A percentile compares a stretch with the other conserved stretches of the same genome.
These are phyloP conservation scores for Anoura caudifer DNA, from an alignment of 2,113 vertebrate genomes.

Conservation along the genomic window DNA sequence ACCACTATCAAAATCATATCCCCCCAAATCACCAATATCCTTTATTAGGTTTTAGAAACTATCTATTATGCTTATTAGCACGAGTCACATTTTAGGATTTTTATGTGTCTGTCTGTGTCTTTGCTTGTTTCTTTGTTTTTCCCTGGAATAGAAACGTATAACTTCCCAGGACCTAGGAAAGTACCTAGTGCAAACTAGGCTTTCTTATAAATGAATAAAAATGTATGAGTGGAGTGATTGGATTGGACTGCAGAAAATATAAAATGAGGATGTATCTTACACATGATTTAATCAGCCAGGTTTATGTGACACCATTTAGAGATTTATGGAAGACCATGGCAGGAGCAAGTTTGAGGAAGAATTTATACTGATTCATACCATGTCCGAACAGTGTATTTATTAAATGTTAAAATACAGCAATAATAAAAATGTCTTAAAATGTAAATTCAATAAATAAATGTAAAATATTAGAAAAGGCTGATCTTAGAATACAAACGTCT, in stretches of 20 bases:
- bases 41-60: not conserved
- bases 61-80: not conserved
- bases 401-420: not conserved
- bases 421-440: not conserved
- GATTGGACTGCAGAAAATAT: not conserved
- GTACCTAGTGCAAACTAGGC: not conserved
- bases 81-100: not conserved
- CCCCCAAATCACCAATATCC: not conserved
- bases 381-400: not conserved
- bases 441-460: not conserved
- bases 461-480: not conserved
- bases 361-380: not conserved
- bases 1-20: not conserved
- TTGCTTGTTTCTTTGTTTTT: not conserved
- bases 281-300: not conserved
- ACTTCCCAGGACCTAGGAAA: not conserved
- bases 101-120: not conserved
- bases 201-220: not conserved
- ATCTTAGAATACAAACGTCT: not conserved
- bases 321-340: not conserved
- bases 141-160: not conserved
- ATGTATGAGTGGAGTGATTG: not conserved
- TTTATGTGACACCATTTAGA: not conserved
- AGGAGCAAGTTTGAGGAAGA: not conserved
- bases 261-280: not conserved